A percentile compares a stretch with the other conserved stretches of the same genome.
Conservation (phyloP, 2,797 vertebrate genomes). For the Tenualosa ilisha region DNA sequence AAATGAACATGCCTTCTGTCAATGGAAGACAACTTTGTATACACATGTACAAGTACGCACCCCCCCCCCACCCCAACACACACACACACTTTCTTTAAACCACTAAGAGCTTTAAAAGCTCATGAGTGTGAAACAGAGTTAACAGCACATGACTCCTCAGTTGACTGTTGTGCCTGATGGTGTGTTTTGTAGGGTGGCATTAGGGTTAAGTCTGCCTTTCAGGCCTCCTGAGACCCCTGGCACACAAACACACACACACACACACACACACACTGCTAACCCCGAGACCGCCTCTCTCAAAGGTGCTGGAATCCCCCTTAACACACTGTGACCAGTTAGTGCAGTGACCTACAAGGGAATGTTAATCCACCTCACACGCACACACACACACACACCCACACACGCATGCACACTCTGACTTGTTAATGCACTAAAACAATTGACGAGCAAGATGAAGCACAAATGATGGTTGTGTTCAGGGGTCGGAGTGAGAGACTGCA, state of each 20-base stretch:
- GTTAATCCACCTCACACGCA: conserved; percentile 8
- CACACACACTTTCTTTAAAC: no score
- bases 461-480: background rate
- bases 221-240: background rate
- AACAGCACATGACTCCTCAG: background rate
- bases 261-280: background rate
- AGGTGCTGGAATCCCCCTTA: background rate
- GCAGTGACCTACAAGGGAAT: conserved; percentile 18
- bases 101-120: background rate
- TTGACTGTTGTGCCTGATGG: background rate
- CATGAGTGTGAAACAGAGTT: background rate
- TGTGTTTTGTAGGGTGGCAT: background rate
- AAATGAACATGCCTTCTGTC: no score
- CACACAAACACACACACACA: background rate
- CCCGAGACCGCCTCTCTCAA: background rate
- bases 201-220: background rate
- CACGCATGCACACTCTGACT: background rate
- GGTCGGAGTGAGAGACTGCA: background rate
- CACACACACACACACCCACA: no score
- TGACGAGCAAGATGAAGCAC: background rate
- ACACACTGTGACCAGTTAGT: conserved; percentile 18
- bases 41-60: background rate
- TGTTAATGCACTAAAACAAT: conserved; percentile 22
- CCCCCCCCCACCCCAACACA: no score
- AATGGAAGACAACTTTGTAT: no score